A percentile compares a stretch with the other conserved stretches of the same genome.
Evolutionary conservation across 2,888 invertebrate genomes (phyloP).

Genomic region (Drosophila anceps): DNA sequence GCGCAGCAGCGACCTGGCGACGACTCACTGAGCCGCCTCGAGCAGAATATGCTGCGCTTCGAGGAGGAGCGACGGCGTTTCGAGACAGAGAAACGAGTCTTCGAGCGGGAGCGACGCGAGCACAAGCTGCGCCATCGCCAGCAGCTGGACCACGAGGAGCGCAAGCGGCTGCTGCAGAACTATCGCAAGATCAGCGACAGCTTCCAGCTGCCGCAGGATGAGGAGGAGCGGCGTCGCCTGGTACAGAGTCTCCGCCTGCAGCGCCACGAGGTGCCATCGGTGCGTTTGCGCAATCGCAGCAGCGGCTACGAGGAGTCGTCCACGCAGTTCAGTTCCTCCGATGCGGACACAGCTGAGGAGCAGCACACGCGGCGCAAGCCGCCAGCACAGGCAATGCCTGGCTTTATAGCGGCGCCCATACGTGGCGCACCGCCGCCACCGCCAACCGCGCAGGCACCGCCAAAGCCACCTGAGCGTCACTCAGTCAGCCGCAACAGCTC

Average conservation of each 20-base stretch:
- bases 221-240: conserved; percentile 80
- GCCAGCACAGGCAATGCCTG: not conserved
- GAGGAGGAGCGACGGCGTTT: conserved; percentile 84
- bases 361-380: conserved; percentile 47
- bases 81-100: conserved; percentile 85
- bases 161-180: conserved; percentile 80
- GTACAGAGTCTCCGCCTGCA: conserved; percentile 82
- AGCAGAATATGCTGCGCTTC: conserved; percentile 83
- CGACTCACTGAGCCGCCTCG: conserved; percentile 79
- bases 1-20: conserved; percentile 38
- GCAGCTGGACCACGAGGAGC: conserved; percentile 83
- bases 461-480: conserved; percentile 57
- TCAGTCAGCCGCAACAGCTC: conserved; percentile 81
- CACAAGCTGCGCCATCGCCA: conserved; percentile 83
- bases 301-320: conserved; percentile 83
- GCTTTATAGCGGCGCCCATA: conserved; percentile 63
- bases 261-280: conserved; percentile 68
- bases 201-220: conserved; percentile 78
- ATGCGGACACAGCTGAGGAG: conserved; percentile 79
- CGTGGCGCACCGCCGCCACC: conserved; percentile 79
- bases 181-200: conserved; percentile 83
- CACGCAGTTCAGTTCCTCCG: conserved; percentile 84
- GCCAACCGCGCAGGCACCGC: conserved; percentile 32
- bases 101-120: conserved; percentile 87
- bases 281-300: conserved; percentile 54